phyloP scores from a whole-genome alignment of 2,113 vertebrate genomes.

The Arothron firmamentum region DNA sequence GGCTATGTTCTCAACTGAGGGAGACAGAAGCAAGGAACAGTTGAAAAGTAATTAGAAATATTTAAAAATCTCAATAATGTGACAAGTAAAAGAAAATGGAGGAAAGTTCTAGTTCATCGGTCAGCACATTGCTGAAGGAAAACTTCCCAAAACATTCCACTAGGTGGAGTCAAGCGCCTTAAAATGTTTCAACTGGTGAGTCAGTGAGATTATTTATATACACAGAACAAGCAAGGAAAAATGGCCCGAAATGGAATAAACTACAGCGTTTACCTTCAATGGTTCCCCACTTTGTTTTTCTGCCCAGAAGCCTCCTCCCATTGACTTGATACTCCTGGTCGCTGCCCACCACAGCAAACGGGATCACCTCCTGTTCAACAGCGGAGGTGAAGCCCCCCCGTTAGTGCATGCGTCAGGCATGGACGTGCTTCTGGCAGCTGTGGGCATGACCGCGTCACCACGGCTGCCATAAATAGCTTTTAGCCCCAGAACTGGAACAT shows the following conservation, averaged over 20 bases:
- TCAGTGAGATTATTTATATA: too few relatives aligned
- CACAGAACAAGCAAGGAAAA: neutral
- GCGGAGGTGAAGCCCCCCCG: neutral
- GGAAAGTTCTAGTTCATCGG: neutral
- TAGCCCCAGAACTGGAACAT: neutral
- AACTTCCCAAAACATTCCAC: conserved; percentile 33
- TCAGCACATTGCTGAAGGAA: neutral
- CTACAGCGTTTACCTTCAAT: conserved; percentile 84
- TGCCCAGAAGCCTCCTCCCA: conserved; percentile 90
- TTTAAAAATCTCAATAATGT: too few relatives aligned
- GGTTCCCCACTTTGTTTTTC: conserved; percentile 98
- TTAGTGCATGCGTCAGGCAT: neutral
- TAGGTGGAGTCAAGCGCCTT: conserved; percentile 36
- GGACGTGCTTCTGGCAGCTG: too few relatives aligned
- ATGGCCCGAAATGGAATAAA: neutral
- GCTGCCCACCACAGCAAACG: conserved; percentile 96
- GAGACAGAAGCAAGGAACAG: conserved; percentile 7
- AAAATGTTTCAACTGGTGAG: too few relatives aligned
- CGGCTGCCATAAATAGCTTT: neutral
- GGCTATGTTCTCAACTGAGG: conserved; percentile 92
- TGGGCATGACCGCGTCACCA: neutral
- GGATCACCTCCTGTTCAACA: conserved; percentile 90
- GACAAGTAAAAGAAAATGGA: neutral
- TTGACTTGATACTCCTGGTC: conserved; percentile 98
- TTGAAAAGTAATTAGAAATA: neutral